Conservation (phyloP, 2,113 vertebrate species). For the Protobothrops flavoviridis region DNA sequence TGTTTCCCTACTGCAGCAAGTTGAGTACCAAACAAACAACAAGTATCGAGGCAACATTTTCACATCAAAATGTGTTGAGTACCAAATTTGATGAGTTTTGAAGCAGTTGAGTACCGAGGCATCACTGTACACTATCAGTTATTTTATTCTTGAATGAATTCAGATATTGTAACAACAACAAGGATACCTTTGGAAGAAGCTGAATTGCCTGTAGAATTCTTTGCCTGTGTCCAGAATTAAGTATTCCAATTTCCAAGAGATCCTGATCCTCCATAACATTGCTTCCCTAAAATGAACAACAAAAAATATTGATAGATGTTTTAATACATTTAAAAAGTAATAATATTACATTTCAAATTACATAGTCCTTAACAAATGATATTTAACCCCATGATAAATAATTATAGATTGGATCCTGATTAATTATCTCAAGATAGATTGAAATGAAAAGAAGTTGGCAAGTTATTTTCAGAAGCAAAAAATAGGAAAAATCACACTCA, state of each 20-base stretch:
- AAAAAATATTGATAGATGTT: slow-evolving; percentile 22
- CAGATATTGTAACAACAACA: slow-evolving; percentile 4
- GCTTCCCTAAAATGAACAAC: slow-evolving; percentile 81
- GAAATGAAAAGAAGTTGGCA: background rate
- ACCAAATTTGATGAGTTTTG: background rate
- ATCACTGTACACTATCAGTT: background rate
- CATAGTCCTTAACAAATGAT: background rate
- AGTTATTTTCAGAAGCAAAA: background rate
- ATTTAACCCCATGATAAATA: slow-evolving; percentile 21
- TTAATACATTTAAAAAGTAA: slow-evolving; percentile 41
- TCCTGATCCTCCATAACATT: slow-evolving; percentile 99
- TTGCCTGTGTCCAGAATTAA: slow-evolving; percentile 96
- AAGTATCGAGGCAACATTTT: background rate
- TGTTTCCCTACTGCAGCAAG: background rate
- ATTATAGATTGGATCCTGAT: slow-evolving; percentile 28
- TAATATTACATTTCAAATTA: slow-evolving; percentile 29
- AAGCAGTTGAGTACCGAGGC: background rate
- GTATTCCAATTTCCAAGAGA: slow-evolving; percentile 95
- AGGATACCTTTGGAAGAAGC: slow-evolving; percentile 89
- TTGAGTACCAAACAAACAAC: background rate
- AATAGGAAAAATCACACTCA: background rate
- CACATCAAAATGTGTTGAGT: background rate
- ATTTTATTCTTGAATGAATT: background rate
- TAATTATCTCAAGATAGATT: background rate
- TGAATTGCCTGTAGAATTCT: slow-evolving; percentile 98